Evolutionary conservation across 2,113 vertebrate species (phyloP), one percentile per base, ranked within the genome.

Genomic region (Cephalopterus ornatus): DNA sequence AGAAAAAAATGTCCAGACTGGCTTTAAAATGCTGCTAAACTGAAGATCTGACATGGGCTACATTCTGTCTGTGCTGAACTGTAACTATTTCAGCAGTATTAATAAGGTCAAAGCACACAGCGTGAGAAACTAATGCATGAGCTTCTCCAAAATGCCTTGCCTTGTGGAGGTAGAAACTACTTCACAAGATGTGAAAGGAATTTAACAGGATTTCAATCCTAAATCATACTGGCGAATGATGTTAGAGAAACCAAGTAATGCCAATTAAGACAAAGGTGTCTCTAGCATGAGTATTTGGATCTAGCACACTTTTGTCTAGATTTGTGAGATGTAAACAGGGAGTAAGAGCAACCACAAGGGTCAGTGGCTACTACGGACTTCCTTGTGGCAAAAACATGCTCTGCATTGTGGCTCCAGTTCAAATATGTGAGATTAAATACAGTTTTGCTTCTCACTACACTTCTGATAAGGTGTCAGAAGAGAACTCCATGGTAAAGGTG

Each of bases 21-120:
- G 20, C 50, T 83, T 93, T 56, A 85, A 94, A 89, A 83, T 47
- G 16, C 55, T 80, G 41, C 88, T 92, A 91, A 95, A 85, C 33
- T 39, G 93, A 49, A 41, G 47, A 49, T 63, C 28, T 89, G 66
- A 87, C 78, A 53, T 11, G 28, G 56, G 37, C 63, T 76, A 13
- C 30, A 15, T 32, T 39, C 46, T 70, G 39, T 30, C 39, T 92
- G 55, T 52, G 46, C 66, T 93, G 81, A 90, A 58, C 91, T 90
- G 46, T 79, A 65, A 76, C 94, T 76, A 14, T 67, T 85, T 66
- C 70, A 89, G 23, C 15, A 70, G 37, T 66, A 66, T 87, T 91
- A 85, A 96, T 87, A 95, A 92, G 66, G 77, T 93, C 91, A 92
- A 87, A 82, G 81, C 44, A 82, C 85, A 61, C 20, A 71, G 61